Evolutionary conservation across 2,113 vertebrate species (phyloP), one percentile per base, ranked within the genome.

Genomic region (Corapipo altera): DNA sequence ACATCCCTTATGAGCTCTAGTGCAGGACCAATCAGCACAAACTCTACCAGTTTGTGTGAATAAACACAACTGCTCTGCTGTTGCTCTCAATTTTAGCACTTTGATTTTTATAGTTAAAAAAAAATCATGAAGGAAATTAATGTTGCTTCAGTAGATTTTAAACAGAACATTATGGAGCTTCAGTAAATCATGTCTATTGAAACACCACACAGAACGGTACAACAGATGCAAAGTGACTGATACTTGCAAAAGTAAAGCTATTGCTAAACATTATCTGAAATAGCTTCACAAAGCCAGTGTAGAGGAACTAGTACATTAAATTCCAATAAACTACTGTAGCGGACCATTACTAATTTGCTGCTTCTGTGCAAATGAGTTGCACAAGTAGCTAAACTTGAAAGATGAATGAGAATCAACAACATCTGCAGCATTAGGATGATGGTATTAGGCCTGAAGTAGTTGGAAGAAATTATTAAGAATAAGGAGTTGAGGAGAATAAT

Each of bases 271-370:
- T 85, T 85, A 54, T 89, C 61, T 79, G 64, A 88, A 95, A 85
- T 52, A 89, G 14, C 78, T 95, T 76, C 74, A 78, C 59, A 72
- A 75, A 78, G 14, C 55, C 57, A 58, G 21, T 72, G 59, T 43
- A 80, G 70, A 95, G n/a, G 79, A 95, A 80, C 77, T 82, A 92
- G 85, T 85, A 89, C 82, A 96, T 96, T 96, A 94, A 95, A 86
- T 24, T 89, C 75, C 48, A 91, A 94, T 96, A 96, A 96, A 90
- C 66, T 89, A 83, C 90, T 76, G 65, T 95, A 88, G 77, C 84
- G 54, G 46, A 89, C 91, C 93, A 95, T 92, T 89, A 92, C 91
- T 95, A 96, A 97, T 95, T 96, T 92, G 71, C 85, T 89, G 55
- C 70, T 93, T 94, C 91, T 94, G 61, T 83, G 78, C 46, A 96